Evolutionary conservation across 2,113 vertebrate genomes (phyloP).

Genomic region (Merops nubicus): DNA sequence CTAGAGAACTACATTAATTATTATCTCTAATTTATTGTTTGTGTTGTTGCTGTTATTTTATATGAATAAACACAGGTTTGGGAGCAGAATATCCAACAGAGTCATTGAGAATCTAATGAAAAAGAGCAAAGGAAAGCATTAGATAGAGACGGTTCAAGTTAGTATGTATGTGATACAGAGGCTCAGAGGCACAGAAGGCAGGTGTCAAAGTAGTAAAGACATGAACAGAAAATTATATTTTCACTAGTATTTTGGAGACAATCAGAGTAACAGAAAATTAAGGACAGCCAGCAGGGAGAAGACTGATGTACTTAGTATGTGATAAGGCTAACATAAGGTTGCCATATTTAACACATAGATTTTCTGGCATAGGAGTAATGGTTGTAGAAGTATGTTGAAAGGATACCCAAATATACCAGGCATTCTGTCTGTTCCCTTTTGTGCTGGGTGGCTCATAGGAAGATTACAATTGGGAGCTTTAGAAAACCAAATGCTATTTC

Average conservation of each 20-base stretch:
- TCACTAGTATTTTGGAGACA: neutral
- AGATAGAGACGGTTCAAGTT: neutral
- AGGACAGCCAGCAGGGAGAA: neutral
- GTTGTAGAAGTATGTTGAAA: neutral
- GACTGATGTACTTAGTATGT: neutral
- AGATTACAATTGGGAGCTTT: neutral
- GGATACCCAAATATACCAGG: neutral
- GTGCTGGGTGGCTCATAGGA: neutral
- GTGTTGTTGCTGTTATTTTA: neutral
- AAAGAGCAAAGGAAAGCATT: neutral
- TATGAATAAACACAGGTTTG: neutral
- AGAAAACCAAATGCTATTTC: neutral
- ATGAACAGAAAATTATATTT: neutral
- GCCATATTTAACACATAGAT: neutral
- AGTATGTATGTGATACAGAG: neutral
- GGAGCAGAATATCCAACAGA: neutral
- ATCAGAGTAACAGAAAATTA: neutral
- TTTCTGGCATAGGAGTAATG: neutral
- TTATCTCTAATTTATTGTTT: neutral
- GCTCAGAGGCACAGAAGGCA: neutral
- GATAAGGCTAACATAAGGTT: neutral
- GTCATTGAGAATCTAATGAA: neutral
- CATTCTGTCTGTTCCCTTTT: neutral
- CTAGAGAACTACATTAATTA: neutral
- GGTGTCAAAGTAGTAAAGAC: neutral